A percentile compares a stretch with the other conserved stretches of the same genome.
phyloP scores from a whole-genome alignment of 1,140 invertebrate species.

The Pogonognathellus flavescens region DNA sequence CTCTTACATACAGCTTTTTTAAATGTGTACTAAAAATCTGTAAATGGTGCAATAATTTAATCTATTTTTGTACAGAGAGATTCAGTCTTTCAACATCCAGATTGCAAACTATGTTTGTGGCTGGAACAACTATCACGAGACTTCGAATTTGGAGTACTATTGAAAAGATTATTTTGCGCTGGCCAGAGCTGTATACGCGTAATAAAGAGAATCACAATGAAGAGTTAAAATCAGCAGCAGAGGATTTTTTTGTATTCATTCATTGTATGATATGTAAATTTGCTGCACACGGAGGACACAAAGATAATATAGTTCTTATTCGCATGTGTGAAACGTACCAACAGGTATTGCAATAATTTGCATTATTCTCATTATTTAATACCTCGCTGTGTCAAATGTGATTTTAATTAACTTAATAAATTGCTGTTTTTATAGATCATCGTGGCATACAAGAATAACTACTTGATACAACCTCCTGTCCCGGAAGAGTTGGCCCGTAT shows the following conservation, averaged over 20 bases:
- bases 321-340: not conserved
- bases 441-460: not conserved
- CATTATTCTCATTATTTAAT: too few species aligned
- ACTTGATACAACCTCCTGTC: not conserved
- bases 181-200: not conserved
- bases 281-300: not conserved
- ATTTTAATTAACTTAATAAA: not conserved
- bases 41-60: too few species aligned
- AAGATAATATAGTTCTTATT: not conserved
- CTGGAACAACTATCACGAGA: not conserved
- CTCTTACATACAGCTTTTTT: too few species aligned
- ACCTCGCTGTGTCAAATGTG: too few species aligned
- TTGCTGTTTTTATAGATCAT: not conserved
- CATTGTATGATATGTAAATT: not conserved
- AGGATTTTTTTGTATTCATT: not conserved
- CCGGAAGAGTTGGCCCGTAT: not conserved
- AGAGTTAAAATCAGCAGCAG: not conserved
- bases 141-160: not conserved
- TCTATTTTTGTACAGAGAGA: not conserved
- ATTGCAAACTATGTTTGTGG: not conserved
- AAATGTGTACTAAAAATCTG: too few species aligned
- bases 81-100: not conserved
- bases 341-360: not conserved
- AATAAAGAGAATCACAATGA: not conserved
- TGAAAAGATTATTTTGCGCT: not conserved